These are phyloP conservation scores for Actenoides lindsayi DNA, from an alignment of 2,113 vertebrate species.

Conservation along the genomic window DNA sequence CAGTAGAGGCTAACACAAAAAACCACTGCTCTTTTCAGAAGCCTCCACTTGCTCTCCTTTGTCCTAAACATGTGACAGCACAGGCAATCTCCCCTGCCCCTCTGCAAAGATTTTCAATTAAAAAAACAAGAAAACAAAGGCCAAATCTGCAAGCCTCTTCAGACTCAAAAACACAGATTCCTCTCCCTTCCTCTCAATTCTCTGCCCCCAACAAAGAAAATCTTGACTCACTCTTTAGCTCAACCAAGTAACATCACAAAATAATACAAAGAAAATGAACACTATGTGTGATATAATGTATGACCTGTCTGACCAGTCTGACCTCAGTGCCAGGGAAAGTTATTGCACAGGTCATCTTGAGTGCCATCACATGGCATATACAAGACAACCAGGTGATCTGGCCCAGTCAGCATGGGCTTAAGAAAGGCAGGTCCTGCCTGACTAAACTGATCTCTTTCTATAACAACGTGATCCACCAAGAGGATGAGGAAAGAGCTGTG, in stretches of 20 bases:
- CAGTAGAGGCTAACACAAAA: neutral
- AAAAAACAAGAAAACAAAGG: neutral
- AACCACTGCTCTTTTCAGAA: neutral
- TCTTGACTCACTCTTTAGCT: constrained; percentile 20
- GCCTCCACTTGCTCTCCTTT: neutral
- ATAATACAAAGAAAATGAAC: constrained; percentile 52
- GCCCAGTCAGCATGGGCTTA: too few species aligned
- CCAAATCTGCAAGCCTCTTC: neutral
- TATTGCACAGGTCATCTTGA: too few species aligned
- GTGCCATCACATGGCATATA: too few species aligned
- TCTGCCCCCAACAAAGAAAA: neutral
- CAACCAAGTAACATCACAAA: constrained; percentile 27
- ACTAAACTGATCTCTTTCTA: too few species aligned
- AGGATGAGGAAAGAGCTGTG: too few species aligned
- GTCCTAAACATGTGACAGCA: neutral
- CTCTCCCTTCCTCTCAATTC: neutral
- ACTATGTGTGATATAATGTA: neutral
- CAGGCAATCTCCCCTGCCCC: neutral
- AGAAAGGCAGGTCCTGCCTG: too few species aligned
- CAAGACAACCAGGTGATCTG: too few species aligned
- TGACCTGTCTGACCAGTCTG: too few species aligned
- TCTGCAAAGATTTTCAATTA: neutral
- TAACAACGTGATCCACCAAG: too few species aligned
- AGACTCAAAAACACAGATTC: neutral
- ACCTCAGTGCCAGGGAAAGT: too few species aligned